Evolutionary conservation across 2,797 vertebrate species (phyloP), one percentile per base, ranked within the genome.

Genomic region (Brachymystax lenok): DNA sequence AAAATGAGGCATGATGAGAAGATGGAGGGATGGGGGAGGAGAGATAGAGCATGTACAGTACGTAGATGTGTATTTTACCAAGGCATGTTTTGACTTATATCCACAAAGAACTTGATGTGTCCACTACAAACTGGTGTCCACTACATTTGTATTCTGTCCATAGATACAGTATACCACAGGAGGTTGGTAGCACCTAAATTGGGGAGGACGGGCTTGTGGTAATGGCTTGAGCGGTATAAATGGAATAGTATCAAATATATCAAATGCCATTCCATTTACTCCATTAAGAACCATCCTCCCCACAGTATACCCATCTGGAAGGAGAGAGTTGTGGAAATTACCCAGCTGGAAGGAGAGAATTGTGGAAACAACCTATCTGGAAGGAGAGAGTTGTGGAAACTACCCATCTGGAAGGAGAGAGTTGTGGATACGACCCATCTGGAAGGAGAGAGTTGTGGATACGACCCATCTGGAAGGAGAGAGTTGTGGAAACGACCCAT

Each of bases 1-100:
- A 85, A 92, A 92, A 93, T 91, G 84, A 89, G 84, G 88, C 86
- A 85, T 91, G 90, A 92, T 92, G 87, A 93, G 85, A 73, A 70
- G 69, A 51, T 40, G 77, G 35, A 27, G 33, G 69, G 33, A 75
- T 35, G 17, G 27, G 52, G 19, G 35, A 68, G 83, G 85, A 83
- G 85, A 86, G 87, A 82, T 80, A 83, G 59, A 66, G 35, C 8
- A 40, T 8, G 2, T 71, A 16, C 51, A 14, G 14, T 71, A 46
- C 3, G n/a, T 40, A 33, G 5, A 51, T 33, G 71, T 73, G 30
- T 14, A 19, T 19, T 21, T n/a, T 50, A 24, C 13, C 27, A 51
- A 6, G 12, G 46, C n/a, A 14, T 71, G 40, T 71, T 52, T 71
- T 54, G 24, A 52, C 24, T 71, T 28, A 51, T 69, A 5, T 68